Evolutionary conservation across 2,113 vertebrate species (phyloP).

Genomic region (Cheirogaleus medius): DNA sequence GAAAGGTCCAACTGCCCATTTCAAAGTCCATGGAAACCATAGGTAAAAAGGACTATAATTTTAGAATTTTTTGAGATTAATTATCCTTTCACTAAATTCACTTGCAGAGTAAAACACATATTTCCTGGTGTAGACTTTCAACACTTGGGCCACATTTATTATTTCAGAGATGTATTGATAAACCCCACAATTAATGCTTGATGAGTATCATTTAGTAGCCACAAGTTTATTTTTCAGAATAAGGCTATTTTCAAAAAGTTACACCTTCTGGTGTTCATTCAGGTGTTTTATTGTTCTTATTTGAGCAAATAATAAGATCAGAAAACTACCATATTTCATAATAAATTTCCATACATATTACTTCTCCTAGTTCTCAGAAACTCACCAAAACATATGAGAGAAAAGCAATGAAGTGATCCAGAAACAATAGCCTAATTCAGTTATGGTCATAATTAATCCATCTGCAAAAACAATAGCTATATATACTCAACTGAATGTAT

Average conservation of each 20-base stretch:
- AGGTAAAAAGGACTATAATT: background rate
- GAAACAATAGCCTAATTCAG: background rate
- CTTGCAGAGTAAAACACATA: background rate
- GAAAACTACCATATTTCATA: background rate
- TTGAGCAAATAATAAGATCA: background rate
- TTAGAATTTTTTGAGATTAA: background rate
- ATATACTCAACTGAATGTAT: background rate
- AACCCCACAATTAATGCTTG: background rate
- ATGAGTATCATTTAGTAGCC: background rate
- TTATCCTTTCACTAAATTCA: conserved; percentile 23
- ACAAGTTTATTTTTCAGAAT: background rate
- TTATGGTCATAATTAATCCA: background rate
- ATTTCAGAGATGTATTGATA: background rate
- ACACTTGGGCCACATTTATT: background rate
- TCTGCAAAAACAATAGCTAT: background rate
- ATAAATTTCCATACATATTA: background rate
- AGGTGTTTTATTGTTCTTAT: background rate
- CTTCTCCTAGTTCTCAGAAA: background rate
- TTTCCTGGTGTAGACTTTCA: background rate
- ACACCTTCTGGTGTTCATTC: background rate
- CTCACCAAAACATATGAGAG: background rate
- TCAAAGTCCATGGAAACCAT: background rate
- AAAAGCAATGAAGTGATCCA: background rate
- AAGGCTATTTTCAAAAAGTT: background rate
- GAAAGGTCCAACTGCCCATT: background rate